Base-by-base conservation (phyloP, 2,888 invertebrate genomes). In the Drosophila merina region DNA sequence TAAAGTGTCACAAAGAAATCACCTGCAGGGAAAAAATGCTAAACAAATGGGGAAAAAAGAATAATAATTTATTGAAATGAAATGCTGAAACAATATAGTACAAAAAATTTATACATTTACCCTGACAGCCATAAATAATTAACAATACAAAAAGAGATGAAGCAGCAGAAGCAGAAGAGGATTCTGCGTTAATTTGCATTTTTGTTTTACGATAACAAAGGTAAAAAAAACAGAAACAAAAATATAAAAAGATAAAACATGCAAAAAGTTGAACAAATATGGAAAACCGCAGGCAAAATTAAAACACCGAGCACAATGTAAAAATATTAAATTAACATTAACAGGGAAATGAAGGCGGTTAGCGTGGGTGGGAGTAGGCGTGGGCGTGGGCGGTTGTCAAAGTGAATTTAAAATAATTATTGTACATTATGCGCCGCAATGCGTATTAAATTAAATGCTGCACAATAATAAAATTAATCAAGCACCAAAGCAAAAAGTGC, bases 331-430 rank as follows among this genome's bases (percentile, higher is more conserved):
- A 82, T 84, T 84, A 86, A 82, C 84, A 77, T 82, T 77, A 82
- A 82, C 64, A 56, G 55, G 70, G 56, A 64, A 71, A 73, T 50
- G 70, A 60, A 25, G 48, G 59, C 40, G 59, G 48, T 42, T 55
- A 63, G 52, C 10, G 30, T 8, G 12, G 33, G 60, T 4, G 45
- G 6, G 20, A 1, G 20, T 20, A 20, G 10, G 40, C 4, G 6
- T 2, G 10, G 28, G 30, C 4, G n/a, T 28, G 5, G 3, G 31
- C 8, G 26, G 78, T 78, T 86, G 84, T 85, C 84, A 85, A 85
- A 85, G 77, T 79, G 84, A 87, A 85, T 85, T 85, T 85, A 85
- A 85, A 87, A 85, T 85, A 85, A 85, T 85, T 85, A 87, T 83
- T 73, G 78, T 62, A 67, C 79, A 86, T 85, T 76, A 87, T 87